Percentiles rank a stretch among this genome's conserved stretches.
phyloP scores from a whole-genome alignment of 2,888 invertebrate species.

The Brachyptera risi region DNA sequence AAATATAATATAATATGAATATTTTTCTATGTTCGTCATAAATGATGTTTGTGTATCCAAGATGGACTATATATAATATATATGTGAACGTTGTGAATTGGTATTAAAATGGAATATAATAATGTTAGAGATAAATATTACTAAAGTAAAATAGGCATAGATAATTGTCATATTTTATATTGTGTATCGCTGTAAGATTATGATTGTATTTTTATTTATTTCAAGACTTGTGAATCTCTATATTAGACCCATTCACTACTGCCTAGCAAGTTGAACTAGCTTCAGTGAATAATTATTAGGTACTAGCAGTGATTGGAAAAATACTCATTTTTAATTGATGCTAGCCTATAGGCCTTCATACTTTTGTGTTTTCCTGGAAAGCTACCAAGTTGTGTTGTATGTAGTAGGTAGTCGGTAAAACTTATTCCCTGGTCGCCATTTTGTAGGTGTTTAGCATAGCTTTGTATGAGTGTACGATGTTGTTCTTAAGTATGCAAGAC shows the following conservation, averaged over 20 bases:
- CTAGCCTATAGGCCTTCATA: too few relatives aligned
- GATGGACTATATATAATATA: constrained; percentile 19
- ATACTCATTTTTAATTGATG: not conserved
- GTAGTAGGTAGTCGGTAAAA: too few relatives aligned
- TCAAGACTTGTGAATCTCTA: not conserved
- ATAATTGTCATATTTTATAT: constrained; percentile 30
- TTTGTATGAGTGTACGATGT: constrained; percentile 5
- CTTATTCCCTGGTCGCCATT: not conserved
- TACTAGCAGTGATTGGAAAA: not conserved
- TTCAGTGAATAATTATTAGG: too few relatives aligned
- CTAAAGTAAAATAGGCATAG: constrained; percentile 18
- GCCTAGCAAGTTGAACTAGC: too few relatives aligned
- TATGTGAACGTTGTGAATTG: constrained; percentile 28
- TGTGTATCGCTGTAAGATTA: constrained; percentile 12
- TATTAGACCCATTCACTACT: too few relatives aligned
- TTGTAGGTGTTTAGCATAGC: not conserved
- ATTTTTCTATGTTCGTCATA: constrained; percentile 61
- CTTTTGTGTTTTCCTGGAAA: not conserved
- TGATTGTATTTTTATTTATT: constrained; percentile 5
- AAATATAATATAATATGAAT: constrained; percentile 58
- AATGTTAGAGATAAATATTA: constrained; percentile 29
- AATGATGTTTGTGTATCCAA: constrained; percentile 28
- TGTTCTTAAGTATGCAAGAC: not conserved
- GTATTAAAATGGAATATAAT: constrained; percentile 28
- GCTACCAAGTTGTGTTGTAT: constrained; percentile 16